Conservation (phyloP, 1,140 invertebrate species). For the Drosophila triauraria region DNA sequence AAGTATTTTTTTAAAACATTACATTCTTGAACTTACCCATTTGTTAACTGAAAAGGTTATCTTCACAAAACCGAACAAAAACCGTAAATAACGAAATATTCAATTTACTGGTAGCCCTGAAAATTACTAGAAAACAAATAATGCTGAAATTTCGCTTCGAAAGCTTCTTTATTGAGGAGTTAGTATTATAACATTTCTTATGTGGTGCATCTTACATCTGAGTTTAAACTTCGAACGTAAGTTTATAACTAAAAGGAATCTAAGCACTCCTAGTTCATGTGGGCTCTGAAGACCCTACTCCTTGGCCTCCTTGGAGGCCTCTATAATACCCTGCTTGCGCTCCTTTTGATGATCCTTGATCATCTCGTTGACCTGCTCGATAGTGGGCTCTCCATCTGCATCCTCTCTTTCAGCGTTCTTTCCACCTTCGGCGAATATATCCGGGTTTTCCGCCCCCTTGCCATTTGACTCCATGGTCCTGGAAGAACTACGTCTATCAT, state of each 20-base stretch:
- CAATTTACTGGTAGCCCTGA: neutral
- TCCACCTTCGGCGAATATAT: constrained; percentile 38
- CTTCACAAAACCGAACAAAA: neutral
- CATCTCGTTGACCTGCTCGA: constrained; percentile 86
- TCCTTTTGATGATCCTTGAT: constrained; percentile 86
- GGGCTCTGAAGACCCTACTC: no score
- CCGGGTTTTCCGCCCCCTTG: constrained; percentile 8
- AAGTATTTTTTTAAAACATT: no score
- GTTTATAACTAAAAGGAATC: constrained; percentile 45
- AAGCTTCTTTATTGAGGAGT: constrained; percentile 62
- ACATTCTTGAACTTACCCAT: constrained; percentile 3
- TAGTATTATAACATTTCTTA: constrained; percentile 14
- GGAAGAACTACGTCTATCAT: constrained; percentile 17
- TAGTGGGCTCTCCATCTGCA: constrained; percentile 48
- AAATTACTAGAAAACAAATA: neutral
- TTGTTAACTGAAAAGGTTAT: neutral
- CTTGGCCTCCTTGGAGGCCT: constrained; percentile 85
- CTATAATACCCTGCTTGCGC: constrained; percentile 86
- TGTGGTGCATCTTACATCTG: constrained; percentile 21
- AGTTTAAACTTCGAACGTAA: constrained; percentile 39
- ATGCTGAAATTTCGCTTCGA: constrained; percentile 47
- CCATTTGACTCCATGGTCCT: constrained; percentile 18
- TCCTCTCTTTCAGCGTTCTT: constrained; percentile 18
- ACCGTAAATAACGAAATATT: neutral
- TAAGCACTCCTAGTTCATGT: constrained; percentile 51